Evolutionary conservation across 1,140 invertebrate species (phyloP), one percentile per base, ranked within the genome.

Genomic region (Drosophila sp.): DNA sequence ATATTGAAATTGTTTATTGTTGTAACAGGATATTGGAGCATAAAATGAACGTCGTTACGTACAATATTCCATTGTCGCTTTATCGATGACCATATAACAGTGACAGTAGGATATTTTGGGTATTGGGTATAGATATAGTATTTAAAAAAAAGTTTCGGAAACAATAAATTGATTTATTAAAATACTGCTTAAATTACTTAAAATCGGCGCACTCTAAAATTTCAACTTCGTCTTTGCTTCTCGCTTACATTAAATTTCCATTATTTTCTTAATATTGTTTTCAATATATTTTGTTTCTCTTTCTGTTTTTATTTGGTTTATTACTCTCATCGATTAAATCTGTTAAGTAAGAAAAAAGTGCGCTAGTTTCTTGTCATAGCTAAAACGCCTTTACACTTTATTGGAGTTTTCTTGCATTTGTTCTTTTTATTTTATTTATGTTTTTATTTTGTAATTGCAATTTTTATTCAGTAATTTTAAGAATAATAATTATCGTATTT

Each of bases 321-420:
- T 41, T 57, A 38, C 43, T 61, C 57, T 21, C 16, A 18, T 61
- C 38, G 70, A 67, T 69, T 81, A 40, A 45, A 32, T 75, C 61
- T 63, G 43, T 78, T 83, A 76, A 82, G 65, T 82, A 67, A 71
- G 80, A 83, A 78, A 53, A 81, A 75, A 75, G 79, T 82, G 75
- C 75, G 63, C 70, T 73, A 69, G 41, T 73, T 79, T 25, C 18
- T 61, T 64, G 56, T 80, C 41, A 78, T 78, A 76, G 76, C 75
- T 78, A 78, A 78, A 74, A 78, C 70, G 63, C 74, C 57, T 58
- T 77, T 77, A 78, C 67, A 72, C 43, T 63, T 56, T 58, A 2
- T 76, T 67, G 46, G 36, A 38, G 13, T 38, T 50, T 21, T 41
- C 40, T 45, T 32, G 41, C 13, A 21, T 53, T 7, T 61, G n/a